Evolutionary conservation across 1,140 invertebrate species (phyloP).

Genomic region (Drosophila equinoxialis): DNA sequence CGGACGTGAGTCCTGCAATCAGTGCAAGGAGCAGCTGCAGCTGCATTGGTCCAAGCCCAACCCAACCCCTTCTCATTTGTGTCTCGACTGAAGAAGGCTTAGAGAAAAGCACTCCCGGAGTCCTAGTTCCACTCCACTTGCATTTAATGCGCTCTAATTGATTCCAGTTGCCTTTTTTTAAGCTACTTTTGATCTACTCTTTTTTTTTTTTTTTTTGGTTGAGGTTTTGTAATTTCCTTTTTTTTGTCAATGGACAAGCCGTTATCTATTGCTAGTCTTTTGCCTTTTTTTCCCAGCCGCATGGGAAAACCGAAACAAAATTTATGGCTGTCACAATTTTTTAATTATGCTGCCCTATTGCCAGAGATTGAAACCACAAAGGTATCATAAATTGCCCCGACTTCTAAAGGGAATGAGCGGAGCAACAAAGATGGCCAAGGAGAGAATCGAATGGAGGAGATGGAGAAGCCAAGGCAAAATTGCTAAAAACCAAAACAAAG

Average conservation of each 20-base stretch:
- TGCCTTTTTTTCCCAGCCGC: not conserved
- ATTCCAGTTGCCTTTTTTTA: slow-evolving; percentile 63
- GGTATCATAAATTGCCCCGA: slow-evolving; percentile 75
- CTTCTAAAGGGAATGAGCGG: slow-evolving; percentile 19
- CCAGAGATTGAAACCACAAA: slow-evolving; percentile 77
- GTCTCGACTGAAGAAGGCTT: slow-evolving; percentile 34
- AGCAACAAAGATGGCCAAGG: not conserved
- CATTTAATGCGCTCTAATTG: slow-evolving; percentile 70
- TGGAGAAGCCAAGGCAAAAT: slow-evolving; percentile 34
- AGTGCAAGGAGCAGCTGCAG: slow-evolving; percentile 38
- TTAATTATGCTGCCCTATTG: slow-evolving; percentile 78
- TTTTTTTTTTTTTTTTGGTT: not conserved
- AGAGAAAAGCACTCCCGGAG: slow-evolving; percentile 17
- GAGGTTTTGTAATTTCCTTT: not conserved
- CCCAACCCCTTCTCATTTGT: not conserved
- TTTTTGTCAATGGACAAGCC: not conserved
- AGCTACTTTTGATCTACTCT: slow-evolving; percentile 40
- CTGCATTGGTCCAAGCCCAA: slow-evolving; percentile 32
- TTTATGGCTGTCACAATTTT: slow-evolving; percentile 79
- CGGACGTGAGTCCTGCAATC: slow-evolving; percentile 60
- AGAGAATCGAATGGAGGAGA: slow-evolving; percentile 15
- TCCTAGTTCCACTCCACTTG: slow-evolving; percentile 39
- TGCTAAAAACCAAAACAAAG: slow-evolving; percentile 12
- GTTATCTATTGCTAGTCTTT: slow-evolving; percentile 23
- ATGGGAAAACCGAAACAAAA: slow-evolving; percentile 48